Percentiles rank a stretch among this genome's conserved stretches.
Evolutionary conservation across 2,113 vertebrate genomes (phyloP).

Genomic region (Malurus alboscapulatus): DNA sequence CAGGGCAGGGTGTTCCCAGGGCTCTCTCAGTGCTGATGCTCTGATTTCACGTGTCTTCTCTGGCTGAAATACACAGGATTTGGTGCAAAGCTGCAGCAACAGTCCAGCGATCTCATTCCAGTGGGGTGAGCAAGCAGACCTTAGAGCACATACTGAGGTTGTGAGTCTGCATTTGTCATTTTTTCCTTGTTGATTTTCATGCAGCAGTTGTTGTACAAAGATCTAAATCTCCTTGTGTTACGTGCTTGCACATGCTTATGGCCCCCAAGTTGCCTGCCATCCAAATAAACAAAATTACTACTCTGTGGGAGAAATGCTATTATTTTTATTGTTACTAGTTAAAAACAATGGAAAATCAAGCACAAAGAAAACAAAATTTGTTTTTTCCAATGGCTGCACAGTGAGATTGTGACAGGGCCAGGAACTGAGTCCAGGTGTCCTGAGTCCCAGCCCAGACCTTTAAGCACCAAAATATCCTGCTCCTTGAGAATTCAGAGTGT

Average conservation of each 20-base stretch:
- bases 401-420: neutral
- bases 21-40: neutral
- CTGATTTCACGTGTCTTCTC: neutral
- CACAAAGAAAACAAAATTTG: neutral
- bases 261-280: neutral
- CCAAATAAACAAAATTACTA: neutral
- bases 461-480: conserved; percentile 15
- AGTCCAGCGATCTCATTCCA: neutral
- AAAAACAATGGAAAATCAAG: conserved; percentile 25
- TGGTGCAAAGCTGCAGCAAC: neutral
- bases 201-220: neutral
- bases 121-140: neutral
- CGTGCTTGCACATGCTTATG: neutral
- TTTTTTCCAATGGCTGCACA: conserved; percentile 8
- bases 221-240: neutral
- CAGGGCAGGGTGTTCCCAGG: neutral
- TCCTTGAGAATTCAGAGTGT: neutral
- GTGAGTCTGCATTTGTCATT: neutral
- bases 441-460: conserved; percentile 42
- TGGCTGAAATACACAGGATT: neutral
- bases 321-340: neutral
- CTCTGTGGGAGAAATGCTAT: neutral
- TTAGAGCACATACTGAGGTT: neutral
- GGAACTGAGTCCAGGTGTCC: conserved; percentile 42
- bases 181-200: conserved; percentile 27